Conservation (phyloP, 2,113 vertebrate species). For the Corydoras maculifer region DNA sequence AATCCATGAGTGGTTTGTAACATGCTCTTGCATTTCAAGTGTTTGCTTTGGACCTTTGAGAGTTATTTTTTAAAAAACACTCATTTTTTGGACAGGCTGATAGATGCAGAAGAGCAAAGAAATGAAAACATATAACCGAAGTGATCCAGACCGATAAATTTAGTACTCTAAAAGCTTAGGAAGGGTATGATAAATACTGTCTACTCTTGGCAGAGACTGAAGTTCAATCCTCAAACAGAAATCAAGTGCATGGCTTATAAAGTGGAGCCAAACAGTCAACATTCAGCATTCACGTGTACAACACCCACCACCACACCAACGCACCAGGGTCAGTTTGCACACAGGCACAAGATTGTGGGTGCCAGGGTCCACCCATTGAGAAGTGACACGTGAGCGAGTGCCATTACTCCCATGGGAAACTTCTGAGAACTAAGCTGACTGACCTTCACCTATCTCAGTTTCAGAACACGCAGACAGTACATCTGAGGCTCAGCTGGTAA, state of each 20-base stretch:
- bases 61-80: no score
- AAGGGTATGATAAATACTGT: conserved; percentile 5
- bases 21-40: neutral
- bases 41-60: no score
- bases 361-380: neutral
- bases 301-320: neutral
- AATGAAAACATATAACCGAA: neutral
- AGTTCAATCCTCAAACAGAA: conserved; percentile 21
- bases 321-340: neutral
- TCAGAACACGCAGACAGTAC: neutral
- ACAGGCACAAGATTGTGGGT: neutral
- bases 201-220: conserved; percentile 2
- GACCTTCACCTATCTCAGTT: conserved; percentile 4
- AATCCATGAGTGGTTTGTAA: neutral
- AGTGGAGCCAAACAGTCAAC: neutral
- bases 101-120: no score
- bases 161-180: neutral
- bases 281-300: neutral
- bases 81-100: no score
- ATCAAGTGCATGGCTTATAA: neutral
- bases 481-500: neutral
- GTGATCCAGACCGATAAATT: conserved; percentile 24
- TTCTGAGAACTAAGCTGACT: neutral
- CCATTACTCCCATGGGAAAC: neutral
- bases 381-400: neutral